Percentiles rank a stretch among this genome's conserved stretches.
phyloP scores from a whole-genome alignment of 2,113 vertebrate species.

The Trogon melanurus region DNA sequence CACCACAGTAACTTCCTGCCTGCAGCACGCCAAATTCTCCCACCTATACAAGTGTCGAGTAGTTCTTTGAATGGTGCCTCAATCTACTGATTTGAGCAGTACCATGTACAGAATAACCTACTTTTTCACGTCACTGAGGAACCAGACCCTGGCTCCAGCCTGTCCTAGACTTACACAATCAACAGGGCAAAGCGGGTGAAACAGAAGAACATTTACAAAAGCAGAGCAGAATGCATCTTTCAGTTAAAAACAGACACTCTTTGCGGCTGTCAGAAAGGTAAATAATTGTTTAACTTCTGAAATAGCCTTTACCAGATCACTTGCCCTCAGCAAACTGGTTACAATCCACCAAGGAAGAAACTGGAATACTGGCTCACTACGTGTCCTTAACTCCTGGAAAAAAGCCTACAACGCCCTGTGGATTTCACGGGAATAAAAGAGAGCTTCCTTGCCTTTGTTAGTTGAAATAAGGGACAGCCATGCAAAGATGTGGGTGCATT shows the following conservation, averaged over 20 bases:
- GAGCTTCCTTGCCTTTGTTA: not conserved
- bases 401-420: not conserved
- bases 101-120: not conserved
- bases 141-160: not conserved
- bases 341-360: not conserved
- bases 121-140: accelerated
- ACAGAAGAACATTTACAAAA: not conserved
- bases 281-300: not conserved
- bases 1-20: not conserved
- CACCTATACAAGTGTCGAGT: not conserved
- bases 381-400: not conserved
- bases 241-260: not conserved
- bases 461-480: not conserved
- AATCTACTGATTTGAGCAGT: not conserved
- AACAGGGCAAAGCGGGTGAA: not conserved
- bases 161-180: too few relatives aligned
- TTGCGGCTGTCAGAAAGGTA: not conserved
- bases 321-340: not conserved
- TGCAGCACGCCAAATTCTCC: constrained; percentile 6
- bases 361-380: not conserved
- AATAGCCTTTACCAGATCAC: not conserved
- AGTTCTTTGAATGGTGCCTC: not conserved
- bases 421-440: accelerated
- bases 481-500: not conserved
- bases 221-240: not conserved